Conservation (phyloP, 1,140 invertebrate species). For the Epicauta chinensis region DNA sequence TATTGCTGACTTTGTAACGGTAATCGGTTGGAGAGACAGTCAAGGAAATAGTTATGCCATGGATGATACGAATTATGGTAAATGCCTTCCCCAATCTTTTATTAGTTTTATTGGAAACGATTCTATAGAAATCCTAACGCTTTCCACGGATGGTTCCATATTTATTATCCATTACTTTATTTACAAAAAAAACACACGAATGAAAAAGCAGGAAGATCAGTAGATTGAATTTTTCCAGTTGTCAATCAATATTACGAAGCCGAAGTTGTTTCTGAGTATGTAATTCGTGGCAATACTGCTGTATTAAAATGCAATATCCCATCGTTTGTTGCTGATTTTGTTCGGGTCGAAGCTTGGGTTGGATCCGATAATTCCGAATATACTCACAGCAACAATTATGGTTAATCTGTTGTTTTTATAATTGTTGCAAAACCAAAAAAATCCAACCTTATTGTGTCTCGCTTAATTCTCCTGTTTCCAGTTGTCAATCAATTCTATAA, state of each 20-base stretch:
- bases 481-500: slow-evolving; percentile 78
- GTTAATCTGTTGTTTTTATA: slow-evolving; percentile 36
- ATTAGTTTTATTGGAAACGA: not conserved
- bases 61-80: slow-evolving; percentile 59
- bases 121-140: not conserved
- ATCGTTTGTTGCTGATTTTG: slow-evolving; percentile 85
- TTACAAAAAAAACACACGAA: not conserved
- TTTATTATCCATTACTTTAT: slow-evolving; percentile 2
- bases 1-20: slow-evolving; percentile 83
- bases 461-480: slow-evolving; percentile 41
- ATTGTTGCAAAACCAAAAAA: not conserved
- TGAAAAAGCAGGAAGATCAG: too few species aligned
- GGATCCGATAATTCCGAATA: slow-evolving; percentile 70
- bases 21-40: slow-evolving; percentile 79
- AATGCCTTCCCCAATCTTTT: slow-evolving; percentile 24
- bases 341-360: slow-evolving; percentile 83
- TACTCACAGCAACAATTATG: slow-evolving; percentile 46
- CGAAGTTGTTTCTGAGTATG: slow-evolving; percentile 87
- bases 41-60: slow-evolving; percentile 63
- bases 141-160: slow-evolving; percentile 24
- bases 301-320: slow-evolving; percentile 90
- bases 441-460: not conserved
- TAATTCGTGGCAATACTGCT: slow-evolving; percentile 86
- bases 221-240: slow-evolving; percentile 53
- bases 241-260: slow-evolving; percentile 86